Base-by-base conservation (phyloP, 2,888 invertebrate genomes). In the Lycaena phlaeas region DNA sequence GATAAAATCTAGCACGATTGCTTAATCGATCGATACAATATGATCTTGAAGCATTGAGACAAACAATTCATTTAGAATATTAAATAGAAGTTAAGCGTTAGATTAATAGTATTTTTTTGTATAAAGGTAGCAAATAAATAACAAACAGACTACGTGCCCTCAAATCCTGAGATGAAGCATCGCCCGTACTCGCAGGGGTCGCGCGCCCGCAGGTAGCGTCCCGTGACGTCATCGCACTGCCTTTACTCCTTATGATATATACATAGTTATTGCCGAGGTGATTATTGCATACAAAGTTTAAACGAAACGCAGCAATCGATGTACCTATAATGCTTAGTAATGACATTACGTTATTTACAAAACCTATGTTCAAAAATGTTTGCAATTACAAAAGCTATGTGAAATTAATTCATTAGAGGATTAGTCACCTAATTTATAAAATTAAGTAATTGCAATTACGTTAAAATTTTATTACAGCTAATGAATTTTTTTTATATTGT, bases 51-150 rank as follows among this genome's bases (percentile, higher is more conserved):
- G n/a, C n/a, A n/a, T n/a, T n/a, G n/a, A n/a, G n/a, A n/a, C n/a
- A n/a, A n/a, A n/a, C n/a, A n/a, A n/a, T n/a, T n/a, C n/a, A n/a
- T n/a, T 17, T 9, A 12, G 2, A 9, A 10, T 10, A 34, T 4
- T 6, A n/a, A 18, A 22, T 11, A 34, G 15, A 11, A 29, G 4
- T 12, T 26, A 9, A 25, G 7, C 3, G 14, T 25, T 25, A 36
- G n/a, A 11, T 14, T 14, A n/a, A 6, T 37, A 15, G 7, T 1
- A n/a, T 29, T 7, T 6, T 25, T 12, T 30, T 29, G 22, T 30
- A 18, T 54, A 18, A 81, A 87, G 87, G 74, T 85, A 57, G 79
- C 78, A 71, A 82, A 85, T 62, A 87, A 86, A 82, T 87, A 87
- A 87, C 84, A 76, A 57, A 61, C 60, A 63, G 51, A 59, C 47